Evolutionary conservation across 2,888 invertebrate species (phyloP).

Genomic region (Hyalella azteca): DNA sequence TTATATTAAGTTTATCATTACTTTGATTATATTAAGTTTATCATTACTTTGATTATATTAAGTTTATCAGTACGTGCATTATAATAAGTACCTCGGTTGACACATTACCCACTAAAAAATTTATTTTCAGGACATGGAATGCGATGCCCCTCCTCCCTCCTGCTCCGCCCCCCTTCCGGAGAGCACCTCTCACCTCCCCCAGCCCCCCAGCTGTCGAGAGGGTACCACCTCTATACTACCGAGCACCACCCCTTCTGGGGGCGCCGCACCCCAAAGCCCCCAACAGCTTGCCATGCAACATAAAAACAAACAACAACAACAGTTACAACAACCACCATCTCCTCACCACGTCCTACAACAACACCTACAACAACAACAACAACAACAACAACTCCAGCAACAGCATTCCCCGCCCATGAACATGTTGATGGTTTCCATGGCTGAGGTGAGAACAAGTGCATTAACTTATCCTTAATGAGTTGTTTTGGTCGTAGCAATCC

Average conservation of each 20-base stretch:
- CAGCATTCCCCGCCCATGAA: conserved; percentile 11
- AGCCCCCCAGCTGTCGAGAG: background rate
- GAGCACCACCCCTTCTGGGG: background rate
- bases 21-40: no score
- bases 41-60: no score
- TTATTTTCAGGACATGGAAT: conserved; percentile 36
- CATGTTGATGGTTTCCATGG: conserved; percentile 5
- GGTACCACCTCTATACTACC: background rate
- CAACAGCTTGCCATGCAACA: background rate
- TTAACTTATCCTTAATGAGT: background rate
- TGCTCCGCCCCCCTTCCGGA: background rate
- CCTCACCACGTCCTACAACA: conserved; percentile 57
- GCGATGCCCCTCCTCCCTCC: background rate
- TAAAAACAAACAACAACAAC: conserved; percentile 58
- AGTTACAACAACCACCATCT: conserved; percentile 43
- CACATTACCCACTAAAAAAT: no score
- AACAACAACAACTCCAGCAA: conserved; percentile 42
- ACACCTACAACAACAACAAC: conserved; percentile 44
- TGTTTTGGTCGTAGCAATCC: background rate
- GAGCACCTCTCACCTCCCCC: background rate
- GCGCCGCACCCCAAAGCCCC: background rate
- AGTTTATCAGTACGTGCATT: no score
- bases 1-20: no score
- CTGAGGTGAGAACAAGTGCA: background rate
- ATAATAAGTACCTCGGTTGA: no score